Conservation (phyloP, 2,797 vertebrate genomes). For the Calcarius lapponicus region DNA sequence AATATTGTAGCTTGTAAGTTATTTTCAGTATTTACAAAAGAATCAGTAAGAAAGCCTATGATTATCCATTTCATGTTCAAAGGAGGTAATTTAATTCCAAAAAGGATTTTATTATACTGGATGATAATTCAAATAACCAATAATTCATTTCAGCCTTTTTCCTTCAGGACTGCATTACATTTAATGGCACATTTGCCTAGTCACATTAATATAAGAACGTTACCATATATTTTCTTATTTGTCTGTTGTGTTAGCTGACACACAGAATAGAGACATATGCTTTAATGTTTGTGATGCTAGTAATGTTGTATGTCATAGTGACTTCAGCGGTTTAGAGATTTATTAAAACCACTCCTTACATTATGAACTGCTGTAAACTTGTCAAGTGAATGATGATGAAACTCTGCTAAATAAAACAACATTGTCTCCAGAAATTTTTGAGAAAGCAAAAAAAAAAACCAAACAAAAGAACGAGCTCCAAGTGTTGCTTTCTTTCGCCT, state of each 20-base stretch:
- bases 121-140: conserved; percentile 7
- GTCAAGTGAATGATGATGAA: conserved; percentile 5
- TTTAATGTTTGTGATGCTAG: background rate
- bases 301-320: background rate
- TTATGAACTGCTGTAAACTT: conserved; percentile 21
- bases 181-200: conserved; percentile 1
- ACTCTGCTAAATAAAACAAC: background rate
- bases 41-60: conserved; percentile 62
- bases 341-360: conserved; percentile 6
- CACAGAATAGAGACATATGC: background rate
- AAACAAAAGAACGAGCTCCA: background rate
- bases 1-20: conserved; percentile 44
- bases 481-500: background rate
- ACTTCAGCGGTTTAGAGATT: background rate
- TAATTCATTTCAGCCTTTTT: conserved; percentile 35
- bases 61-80: conserved; percentile 59
- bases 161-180: background rate
- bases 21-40: conserved; percentile 67
- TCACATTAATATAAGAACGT: background rate
- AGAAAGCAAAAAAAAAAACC: background rate
- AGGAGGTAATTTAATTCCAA: conserved; percentile 57
- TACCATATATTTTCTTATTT: conserved; percentile 28
- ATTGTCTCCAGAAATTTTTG: background rate
- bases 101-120: conserved; percentile 48
- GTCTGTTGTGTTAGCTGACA: background rate